Evolutionary conservation across 2,113 vertebrate genomes (phyloP).

Genomic region (Ceyx margarethae): DNA sequence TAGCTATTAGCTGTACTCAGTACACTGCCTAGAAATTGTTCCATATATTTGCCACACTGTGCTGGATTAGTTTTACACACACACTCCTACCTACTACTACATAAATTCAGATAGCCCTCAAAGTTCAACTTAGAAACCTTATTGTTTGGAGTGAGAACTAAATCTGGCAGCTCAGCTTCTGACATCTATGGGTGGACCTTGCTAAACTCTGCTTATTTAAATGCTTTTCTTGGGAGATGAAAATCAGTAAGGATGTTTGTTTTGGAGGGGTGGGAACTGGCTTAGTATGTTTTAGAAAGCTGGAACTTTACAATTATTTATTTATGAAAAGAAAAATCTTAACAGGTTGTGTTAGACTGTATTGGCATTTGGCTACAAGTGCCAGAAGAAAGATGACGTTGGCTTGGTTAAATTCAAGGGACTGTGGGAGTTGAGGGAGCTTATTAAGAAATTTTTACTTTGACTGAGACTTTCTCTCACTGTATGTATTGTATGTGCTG

Average conservation of each 20-base stretch:
- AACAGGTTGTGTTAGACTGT: background rate
- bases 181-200: background rate
- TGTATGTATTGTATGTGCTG: background rate
- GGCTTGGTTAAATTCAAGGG: background rate
- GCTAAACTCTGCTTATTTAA: background rate
- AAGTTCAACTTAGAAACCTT: background rate
- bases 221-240: background rate
- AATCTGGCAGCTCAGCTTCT: background rate
- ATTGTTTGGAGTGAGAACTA: background rate
- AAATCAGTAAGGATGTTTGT: background rate
- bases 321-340: background rate
- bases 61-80: background rate
- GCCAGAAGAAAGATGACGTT: background rate
- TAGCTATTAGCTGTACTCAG: background rate
- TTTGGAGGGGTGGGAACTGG: background rate
- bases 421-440: background rate
- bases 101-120: background rate
- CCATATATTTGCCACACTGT: background rate
- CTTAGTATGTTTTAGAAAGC: background rate
- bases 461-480: background rate
- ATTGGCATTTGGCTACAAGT: background rate
- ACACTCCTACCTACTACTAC: accelerated
- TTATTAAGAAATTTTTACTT: background rate
- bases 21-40: background rate
- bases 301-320: background rate